Evolutionary conservation across 2,888 invertebrate genomes (phyloP).

Genomic region (Teinopalpus imperialis): DNA sequence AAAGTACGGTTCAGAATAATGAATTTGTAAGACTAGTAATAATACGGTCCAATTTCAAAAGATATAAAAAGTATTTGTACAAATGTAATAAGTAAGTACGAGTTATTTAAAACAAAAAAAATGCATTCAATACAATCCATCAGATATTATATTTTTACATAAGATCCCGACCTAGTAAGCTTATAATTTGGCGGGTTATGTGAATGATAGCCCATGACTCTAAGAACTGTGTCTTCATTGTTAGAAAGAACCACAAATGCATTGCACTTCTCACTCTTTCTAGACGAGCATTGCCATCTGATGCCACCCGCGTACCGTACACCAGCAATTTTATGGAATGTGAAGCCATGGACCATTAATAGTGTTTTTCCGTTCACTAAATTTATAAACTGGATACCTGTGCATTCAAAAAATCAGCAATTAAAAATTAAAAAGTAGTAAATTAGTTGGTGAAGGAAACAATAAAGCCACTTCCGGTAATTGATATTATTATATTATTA

Average conservation of each 20-base stretch:
- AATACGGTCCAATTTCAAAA: too few species aligned
- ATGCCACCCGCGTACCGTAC: slow-evolving; percentile 30
- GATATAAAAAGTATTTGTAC: too few species aligned
- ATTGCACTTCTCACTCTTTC: slow-evolving; percentile 32
- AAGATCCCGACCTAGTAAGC: slow-evolving; percentile 17
- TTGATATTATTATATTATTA: too few species aligned
- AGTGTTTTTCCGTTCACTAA: slow-evolving; percentile 32
- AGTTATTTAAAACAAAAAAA: too few species aligned
- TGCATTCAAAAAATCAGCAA: not conserved
- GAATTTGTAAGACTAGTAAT: too few species aligned
- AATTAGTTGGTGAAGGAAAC: too few species aligned
- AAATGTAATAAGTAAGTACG: too few species aligned
- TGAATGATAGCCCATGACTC: slow-evolving; percentile 29
- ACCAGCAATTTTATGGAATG: slow-evolving; percentile 36
- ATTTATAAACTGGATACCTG: slow-evolving; percentile 30
- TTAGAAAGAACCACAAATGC: slow-evolving; percentile 32
- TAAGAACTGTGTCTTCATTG: slow-evolving; percentile 29
- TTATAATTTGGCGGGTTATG: slow-evolving; percentile 32
- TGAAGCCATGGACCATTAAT: slow-evolving; percentile 35
- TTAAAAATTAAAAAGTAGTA: too few species aligned
- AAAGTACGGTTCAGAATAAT: too few species aligned
- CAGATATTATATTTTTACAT: slow-evolving; percentile 8
- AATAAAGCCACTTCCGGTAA: too few species aligned
- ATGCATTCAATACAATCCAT: too few species aligned
- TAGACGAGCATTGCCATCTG: slow-evolving; percentile 39